Conservation (phyloP, 2,797 vertebrate species). For the Platalea minor region DNA sequence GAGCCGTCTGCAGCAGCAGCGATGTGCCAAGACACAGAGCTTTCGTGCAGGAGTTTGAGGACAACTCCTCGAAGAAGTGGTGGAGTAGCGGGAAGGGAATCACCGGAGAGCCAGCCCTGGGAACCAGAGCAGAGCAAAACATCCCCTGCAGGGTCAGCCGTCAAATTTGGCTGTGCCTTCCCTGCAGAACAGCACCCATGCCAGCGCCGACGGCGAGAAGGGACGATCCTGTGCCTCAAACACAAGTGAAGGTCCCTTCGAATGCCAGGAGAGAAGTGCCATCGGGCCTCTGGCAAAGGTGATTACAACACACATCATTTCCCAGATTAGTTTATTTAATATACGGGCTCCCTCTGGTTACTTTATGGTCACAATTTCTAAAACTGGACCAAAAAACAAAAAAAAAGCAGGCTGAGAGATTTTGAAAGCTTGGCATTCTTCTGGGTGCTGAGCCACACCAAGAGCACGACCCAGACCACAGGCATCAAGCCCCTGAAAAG, state of each 20-base stretch:
- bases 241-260: fast-evolving
- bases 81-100: neutral
- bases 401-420: neutral
- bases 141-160: fast-evolving
- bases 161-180: neutral
- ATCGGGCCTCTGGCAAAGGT: neutral
- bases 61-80: neutral
- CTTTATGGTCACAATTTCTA: neutral
- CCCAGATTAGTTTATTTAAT: neutral
- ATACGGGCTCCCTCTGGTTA: neutral
- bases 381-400: neutral
- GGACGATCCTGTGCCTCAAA: neutral
- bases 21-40: neutral
- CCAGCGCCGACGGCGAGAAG: fast-evolving
- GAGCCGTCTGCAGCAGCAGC: neutral
- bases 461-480: neutral
- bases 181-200: neutral
- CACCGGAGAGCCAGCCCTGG: neutral
- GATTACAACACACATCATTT: too few species aligned
- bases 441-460: neutral
- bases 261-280: too few species aligned
- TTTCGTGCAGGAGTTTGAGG: neutral
- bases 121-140: neutral
- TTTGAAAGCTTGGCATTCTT: neutral
- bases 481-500: neutral